Evolutionary conservation across 2,888 invertebrate genomes (phyloP).

Genomic region (Heliconius cydno): DNA sequence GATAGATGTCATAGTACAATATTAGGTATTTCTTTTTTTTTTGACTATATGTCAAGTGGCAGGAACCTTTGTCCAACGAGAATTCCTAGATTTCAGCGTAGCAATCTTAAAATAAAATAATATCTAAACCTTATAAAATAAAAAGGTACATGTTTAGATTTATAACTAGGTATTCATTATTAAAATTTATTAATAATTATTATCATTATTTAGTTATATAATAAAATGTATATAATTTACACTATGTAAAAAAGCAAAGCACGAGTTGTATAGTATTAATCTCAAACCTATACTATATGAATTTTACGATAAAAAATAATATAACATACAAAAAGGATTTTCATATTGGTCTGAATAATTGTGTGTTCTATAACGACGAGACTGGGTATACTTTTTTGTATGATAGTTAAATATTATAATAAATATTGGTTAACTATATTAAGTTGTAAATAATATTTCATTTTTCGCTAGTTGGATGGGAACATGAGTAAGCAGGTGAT

Average conservation of each 20-base stretch:
- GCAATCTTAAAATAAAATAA: background rate
- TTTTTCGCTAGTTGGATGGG: constrained; percentile 1
- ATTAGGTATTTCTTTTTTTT: background rate
- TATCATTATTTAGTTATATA: too few relatives aligned
- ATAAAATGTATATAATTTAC: too few relatives aligned
- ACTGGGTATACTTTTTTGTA: background rate
- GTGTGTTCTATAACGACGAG: background rate
- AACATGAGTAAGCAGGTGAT: constrained; percentile 80
- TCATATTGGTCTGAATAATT: background rate
- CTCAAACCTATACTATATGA: too few relatives aligned
- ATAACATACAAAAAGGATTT: background rate
- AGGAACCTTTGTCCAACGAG: background rate
- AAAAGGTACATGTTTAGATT: too few relatives aligned
- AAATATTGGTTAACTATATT: constrained; percentile 4
- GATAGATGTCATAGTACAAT: background rate
- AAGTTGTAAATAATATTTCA: constrained; percentile 10
- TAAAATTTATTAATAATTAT: too few relatives aligned
- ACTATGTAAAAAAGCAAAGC: too few relatives aligned
- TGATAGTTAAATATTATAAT: background rate
- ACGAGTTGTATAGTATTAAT: too few relatives aligned
- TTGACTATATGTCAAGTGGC: background rate
- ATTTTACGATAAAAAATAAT: too few relatives aligned
- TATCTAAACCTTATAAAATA: background rate
- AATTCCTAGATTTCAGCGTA: background rate
- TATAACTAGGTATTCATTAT: too few relatives aligned